Percentiles rank a stretch among this genome's conserved stretches.
Conservation (phyloP, 2,888 invertebrate species). For the Morpho helenor region DNA sequence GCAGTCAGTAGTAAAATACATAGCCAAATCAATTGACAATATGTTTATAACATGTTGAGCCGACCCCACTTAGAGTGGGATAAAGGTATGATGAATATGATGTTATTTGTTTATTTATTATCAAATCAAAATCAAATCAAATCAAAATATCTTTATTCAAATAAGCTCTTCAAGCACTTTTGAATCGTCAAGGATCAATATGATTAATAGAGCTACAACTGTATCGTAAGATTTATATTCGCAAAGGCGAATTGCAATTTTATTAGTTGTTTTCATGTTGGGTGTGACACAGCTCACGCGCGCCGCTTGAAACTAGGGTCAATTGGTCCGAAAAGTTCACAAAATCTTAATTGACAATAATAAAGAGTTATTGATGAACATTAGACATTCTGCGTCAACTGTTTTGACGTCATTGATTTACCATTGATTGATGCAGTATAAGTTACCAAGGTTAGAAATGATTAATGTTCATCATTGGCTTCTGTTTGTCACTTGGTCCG, state of each 20-base stretch:
- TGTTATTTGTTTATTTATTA: no score
- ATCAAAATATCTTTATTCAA: no score
- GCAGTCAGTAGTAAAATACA: no score
- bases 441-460: slow-evolving; percentile 28
- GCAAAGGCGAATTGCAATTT: background rate
- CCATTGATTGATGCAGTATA: slow-evolving; percentile 31
- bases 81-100: no score
- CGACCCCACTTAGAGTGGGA: no score
- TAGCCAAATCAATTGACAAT: no score
- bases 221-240: no score
- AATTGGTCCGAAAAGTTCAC: slow-evolving; percentile 61
- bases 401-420: slow-evolving; percentile 50
- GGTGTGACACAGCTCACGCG: slow-evolving; percentile 50
- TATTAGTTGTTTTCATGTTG: slow-evolving; percentile 25
- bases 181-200: no score
- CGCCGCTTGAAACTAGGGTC: slow-evolving; percentile 52
- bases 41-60: no score
- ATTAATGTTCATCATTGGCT: slow-evolving; percentile 7
- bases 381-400: slow-evolving; percentile 59
- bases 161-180: no score
- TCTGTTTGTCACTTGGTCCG: background rate
- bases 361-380: slow-evolving; percentile 54
- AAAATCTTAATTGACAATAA: slow-evolving; percentile 62
- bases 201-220: no score
- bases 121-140: no score